Percentiles rank a stretch among this genome's conserved stretches.
Evolutionary conservation across 2,797 vertebrate genomes (phyloP).

Genomic region (Amblyopsis hoosieri): DNA sequence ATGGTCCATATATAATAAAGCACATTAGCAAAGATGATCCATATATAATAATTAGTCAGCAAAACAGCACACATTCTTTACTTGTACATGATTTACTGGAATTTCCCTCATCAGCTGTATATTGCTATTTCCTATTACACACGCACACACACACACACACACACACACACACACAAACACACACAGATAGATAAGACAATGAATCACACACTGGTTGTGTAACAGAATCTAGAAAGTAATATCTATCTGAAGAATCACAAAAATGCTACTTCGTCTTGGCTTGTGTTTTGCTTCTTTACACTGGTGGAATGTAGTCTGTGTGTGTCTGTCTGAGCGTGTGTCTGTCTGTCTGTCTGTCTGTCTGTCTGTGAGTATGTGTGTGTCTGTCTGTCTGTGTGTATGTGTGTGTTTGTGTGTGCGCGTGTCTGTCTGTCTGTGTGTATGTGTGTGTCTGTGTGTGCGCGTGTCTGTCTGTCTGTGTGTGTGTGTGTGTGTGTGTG

Average conservation of each 20-base stretch:
- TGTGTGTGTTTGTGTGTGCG: background rate
- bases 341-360: background rate
- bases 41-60: too few species aligned
- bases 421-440: background rate
- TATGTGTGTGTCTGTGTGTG: background rate
- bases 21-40: too few species aligned
- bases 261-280: conserved; percentile 22
- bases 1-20: too few species aligned
- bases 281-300: conserved; percentile 1
- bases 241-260: conserved; percentile 11
- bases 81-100: too few species aligned
- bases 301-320: background rate
- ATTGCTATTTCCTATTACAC: background rate
- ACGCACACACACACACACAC: background rate
- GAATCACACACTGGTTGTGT: background rate
- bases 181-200: background rate
- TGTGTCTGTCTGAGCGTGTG: conserved; percentile 7
- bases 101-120: too few species aligned
- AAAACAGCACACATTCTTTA: too few species aligned
- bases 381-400: background rate
- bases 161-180: background rate
- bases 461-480: background rate
- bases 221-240: background rate
- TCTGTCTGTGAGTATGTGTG: background rate
- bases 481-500: background rate